Evolutionary conservation across 1,140 invertebrate genomes (phyloP).

Genomic region (Drosophila miranda): DNA sequence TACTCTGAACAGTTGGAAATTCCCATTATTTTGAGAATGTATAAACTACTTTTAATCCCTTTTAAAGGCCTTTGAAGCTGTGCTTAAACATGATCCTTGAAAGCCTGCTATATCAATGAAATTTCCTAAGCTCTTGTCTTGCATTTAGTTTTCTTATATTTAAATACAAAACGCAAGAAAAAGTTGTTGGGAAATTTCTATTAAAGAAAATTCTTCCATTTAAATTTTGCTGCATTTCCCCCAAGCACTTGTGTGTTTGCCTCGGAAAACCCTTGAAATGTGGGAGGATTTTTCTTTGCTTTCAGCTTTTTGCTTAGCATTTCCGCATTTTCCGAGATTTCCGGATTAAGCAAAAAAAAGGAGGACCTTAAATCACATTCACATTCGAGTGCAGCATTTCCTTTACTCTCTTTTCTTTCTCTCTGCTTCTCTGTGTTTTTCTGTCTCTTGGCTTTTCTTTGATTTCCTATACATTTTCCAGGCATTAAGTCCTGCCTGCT

Average conservation of each 20-base stretch:
- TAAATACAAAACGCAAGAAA: too few relatives aligned
- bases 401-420: neutral
- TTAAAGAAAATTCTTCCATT: too few relatives aligned
- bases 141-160: too few relatives aligned
- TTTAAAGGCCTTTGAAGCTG: too few relatives aligned
- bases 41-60: too few relatives aligned
- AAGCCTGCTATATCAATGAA: too few relatives aligned
- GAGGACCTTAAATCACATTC: neutral
- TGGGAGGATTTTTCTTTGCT: neutral
- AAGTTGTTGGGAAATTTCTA: too few relatives aligned
- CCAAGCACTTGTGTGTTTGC: neutral
- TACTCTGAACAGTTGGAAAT: too few relatives aligned
- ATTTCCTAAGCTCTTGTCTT: too few relatives aligned
- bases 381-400: conserved; percentile 10
- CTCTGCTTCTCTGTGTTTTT: neutral
- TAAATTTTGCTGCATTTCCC: neutral
- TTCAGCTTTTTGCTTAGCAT: conserved; percentile 7
- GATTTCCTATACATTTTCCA: conserved; percentile 18
- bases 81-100: too few relatives aligned
- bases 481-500: conserved; percentile 8
- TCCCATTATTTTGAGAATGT: too few relatives aligned
- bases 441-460: neutral
- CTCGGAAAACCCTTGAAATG: neutral
- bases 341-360: conserved; percentile 1
- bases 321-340: neutral